Evolutionary conservation across 2,888 invertebrate genomes (phyloP), one percentile per base, ranked within the genome.

Genomic region (Rotaria magnacalcarata): DNA sequence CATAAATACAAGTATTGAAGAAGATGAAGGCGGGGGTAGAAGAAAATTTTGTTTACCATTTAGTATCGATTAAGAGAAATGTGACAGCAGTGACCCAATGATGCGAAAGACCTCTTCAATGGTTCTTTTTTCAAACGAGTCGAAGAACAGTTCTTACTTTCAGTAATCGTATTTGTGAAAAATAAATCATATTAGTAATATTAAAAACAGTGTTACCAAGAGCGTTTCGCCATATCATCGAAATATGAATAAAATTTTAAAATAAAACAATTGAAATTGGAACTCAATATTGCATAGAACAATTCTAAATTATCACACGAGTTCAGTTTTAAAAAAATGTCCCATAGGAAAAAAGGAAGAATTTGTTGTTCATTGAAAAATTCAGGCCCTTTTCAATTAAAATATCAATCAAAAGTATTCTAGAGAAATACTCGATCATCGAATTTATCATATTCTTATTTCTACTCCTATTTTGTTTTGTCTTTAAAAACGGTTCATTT

Each of bases 11-110:
- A n/a, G 27, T 60, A 60, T 60, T 60, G 58, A 60, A 27, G n/a
- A 67, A 67, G 67, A 34, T 41, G 27, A 27, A 1, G 34, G 34
- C 34, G 67, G 67, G 34, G 67, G 34, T 4, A 41, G 34, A 67
- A 19, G 34, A 67, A 67, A 67, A 67, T 34, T 16, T 34, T 67
- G 34, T 67, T 27, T 27, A 34, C 34, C 34, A 27, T 67, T 67
- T 67, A 67, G 67, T 67, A 67, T 67, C 67, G 67, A 67, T 67
- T 67, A 67, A 67, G 6, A 67, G 1, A 67, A 67, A 67, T 67
- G 67, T 7, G 19, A 67, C 67, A 67, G 67, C 67, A 34, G 67
- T 34, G 67, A 67, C 19, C 27, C 19, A 67, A 16, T 67, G 67
- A 67, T 67, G 67, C 67, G 67, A 67, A 67, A 67, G 67, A 67